Conservation (phyloP, 2,113 vertebrate genomes). For the Rhea americana region DNA sequence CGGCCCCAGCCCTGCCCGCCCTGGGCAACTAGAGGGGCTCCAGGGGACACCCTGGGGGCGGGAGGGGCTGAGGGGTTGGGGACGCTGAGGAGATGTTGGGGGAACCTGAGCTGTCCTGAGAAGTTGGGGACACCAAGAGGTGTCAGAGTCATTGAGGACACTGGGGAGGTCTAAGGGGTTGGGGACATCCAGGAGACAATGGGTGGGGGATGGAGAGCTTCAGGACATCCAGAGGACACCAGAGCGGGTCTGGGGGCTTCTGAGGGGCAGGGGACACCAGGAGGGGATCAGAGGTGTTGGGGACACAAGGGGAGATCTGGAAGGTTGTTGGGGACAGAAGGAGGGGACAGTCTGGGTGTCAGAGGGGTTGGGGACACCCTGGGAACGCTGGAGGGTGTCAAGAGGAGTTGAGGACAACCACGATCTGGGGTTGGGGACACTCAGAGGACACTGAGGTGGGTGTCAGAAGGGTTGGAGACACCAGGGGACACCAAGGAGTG, state of each 20-base stretch:
- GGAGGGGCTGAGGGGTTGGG: not conserved
- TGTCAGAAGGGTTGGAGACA: not conserved
- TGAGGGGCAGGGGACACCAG: not conserved
- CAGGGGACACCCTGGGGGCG: no score
- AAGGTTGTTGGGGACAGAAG: no score
- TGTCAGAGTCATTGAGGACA: not conserved
- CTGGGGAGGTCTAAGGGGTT: not conserved
- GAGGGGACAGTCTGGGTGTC: not conserved
- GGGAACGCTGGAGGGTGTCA: not conserved
- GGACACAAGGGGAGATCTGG: no score
- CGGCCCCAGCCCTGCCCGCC: not conserved
- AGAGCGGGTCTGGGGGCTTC: no score
- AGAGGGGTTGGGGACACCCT: not conserved
- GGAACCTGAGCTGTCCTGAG: not conserved
- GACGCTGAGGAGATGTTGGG: no score
- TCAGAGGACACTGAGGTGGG: not conserved
- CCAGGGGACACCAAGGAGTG: not conserved
- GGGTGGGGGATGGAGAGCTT: not conserved
- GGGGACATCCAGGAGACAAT: no score
- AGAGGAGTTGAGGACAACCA: not conserved
- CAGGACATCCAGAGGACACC: no score
- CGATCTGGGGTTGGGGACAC: not conserved
- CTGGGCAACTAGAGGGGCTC: not conserved
- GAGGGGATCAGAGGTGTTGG: no score
- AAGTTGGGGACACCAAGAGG: not conserved